phyloP scores from a whole-genome alignment of 2,888 invertebrate species.

The Notodonta dromedarius region DNA sequence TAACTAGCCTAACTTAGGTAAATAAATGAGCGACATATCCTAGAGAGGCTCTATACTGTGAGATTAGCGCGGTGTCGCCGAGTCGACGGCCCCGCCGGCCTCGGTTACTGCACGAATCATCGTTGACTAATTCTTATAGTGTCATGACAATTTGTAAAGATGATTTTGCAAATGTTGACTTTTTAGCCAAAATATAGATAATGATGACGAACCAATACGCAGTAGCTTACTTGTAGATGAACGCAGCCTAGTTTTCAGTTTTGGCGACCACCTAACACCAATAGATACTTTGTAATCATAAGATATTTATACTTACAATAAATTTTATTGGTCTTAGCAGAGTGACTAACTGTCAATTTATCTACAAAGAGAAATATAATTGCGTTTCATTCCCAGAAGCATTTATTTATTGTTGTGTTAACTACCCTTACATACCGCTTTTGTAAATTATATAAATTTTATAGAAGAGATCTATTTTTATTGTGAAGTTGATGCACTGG shows the following conservation, averaged over 20 bases:
- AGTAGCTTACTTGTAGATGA: conserved; percentile 81
- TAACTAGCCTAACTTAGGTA: conserved; percentile 58
- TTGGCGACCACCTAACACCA: conserved; percentile 76
- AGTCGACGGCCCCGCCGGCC: conserved; percentile 60
- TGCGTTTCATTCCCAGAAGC: conserved; percentile 78
- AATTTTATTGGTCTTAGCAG: conserved; percentile 72
- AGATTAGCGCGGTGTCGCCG: conserved; percentile 50
- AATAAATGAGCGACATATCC: conserved; percentile 73
- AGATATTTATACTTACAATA: conserved; percentile 74
- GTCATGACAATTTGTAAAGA: conserved; percentile 82
- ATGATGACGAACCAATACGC: conserved; percentile 83
- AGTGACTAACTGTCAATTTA: conserved; percentile 82
- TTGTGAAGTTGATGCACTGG: conserved; percentile 80
- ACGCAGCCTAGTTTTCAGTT: conserved; percentile 81
- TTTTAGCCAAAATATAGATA: conserved; percentile 83
- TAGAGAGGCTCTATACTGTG: conserved; percentile 49
- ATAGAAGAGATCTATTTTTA: conserved; percentile 85
- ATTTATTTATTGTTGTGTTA: conserved; percentile 81
- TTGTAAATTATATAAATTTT: conserved; percentile 83
- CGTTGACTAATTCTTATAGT: conserved; percentile 82
- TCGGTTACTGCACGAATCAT: conserved; percentile 62
- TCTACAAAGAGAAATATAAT: conserved; percentile 72
- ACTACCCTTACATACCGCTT: conserved; percentile 72
- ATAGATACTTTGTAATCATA: conserved; percentile 80
- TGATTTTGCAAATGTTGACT: conserved; percentile 83